phyloP scores from a whole-genome alignment of 2,113 vertebrate species.

The Paramisgurnus dabryanus region DNA sequence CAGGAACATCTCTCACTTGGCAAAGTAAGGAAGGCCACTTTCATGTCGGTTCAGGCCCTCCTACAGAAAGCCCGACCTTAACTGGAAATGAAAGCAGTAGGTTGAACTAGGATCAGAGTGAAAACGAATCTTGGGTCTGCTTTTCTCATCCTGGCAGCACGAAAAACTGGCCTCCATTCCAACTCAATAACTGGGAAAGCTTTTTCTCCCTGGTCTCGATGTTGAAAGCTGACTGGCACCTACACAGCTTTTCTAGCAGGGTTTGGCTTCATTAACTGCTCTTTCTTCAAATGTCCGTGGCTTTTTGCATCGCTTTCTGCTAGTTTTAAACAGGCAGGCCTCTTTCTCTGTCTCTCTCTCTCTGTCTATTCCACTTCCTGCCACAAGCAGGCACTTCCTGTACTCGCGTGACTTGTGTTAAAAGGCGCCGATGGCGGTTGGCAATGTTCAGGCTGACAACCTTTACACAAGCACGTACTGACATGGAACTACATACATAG shows the following conservation, averaged over 20 bases:
- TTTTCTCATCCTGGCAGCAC: slow-evolving; percentile 14
- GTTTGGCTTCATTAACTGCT: slow-evolving; percentile 14
- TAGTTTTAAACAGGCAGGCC: slow-evolving; percentile 33
- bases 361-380: slow-evolving; percentile 55
- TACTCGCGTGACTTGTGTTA: slow-evolving; percentile 25
- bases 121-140: slow-evolving; percentile 8
- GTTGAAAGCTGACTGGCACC: background rate
- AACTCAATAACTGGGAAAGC: slow-evolving; percentile 1
- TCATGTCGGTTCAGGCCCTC: background rate
- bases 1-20: background rate
- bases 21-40: background rate
- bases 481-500: background rate
- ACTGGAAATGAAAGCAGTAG: background rate
- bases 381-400: slow-evolving; percentile 54
- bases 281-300: slow-evolving; percentile 31
- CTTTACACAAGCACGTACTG: slow-evolving; percentile 10
- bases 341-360: slow-evolving; percentile 10
- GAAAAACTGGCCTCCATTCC: slow-evolving; percentile 30
- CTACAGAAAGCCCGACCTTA: background rate
- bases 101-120: background rate
- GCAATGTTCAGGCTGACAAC: slow-evolving; percentile 16
- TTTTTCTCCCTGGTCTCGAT: background rate
- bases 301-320: slow-evolving; percentile 24
- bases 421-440: slow-evolving; percentile 24
- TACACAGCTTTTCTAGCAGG: slow-evolving; percentile 28